Evolutionary conservation across 2,888 invertebrate species (phyloP).

Genomic region (Protophormia terraenovae): DNA sequence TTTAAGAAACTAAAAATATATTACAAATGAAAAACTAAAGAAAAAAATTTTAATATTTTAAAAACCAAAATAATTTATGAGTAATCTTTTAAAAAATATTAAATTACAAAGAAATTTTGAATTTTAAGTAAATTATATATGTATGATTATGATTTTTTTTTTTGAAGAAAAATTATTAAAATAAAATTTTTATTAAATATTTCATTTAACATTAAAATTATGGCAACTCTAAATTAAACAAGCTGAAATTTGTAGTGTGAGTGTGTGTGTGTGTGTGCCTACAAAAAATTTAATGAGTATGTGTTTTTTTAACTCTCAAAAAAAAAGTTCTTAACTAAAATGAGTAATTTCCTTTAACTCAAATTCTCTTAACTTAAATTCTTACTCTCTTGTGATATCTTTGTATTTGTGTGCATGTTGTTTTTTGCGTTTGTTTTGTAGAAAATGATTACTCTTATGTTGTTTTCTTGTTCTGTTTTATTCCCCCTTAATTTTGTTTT

Average conservation of each 20-base stretch:
- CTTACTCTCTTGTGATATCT: not conserved
- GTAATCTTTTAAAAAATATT: too few species aligned
- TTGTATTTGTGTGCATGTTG: not conserved
- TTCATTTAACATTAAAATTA: not conserved
- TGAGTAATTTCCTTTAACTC: not conserved
- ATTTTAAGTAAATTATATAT: too few species aligned
- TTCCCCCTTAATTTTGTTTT: conserved; percentile 47
- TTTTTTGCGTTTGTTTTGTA: not conserved
- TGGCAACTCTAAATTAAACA: conserved; percentile 46
- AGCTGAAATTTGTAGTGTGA: conserved; percentile 17
- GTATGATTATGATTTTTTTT: too few species aligned
- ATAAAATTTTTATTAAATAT: not conserved
- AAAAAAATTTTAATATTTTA: not conserved
- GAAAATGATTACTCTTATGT: conserved; percentile 4
- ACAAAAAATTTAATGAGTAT: too few species aligned
- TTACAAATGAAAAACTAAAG: not conserved
- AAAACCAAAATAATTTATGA: too few species aligned
- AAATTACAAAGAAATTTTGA: too few species aligned
- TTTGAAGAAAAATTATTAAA: too few species aligned
- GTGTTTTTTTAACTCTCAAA: conserved; percentile 5
- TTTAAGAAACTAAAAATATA: too few species aligned
- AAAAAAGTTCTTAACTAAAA: conserved; percentile 31
- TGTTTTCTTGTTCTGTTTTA: conserved; percentile 3
- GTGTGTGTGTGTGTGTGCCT: not conserved
- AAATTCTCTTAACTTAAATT: not conserved